phyloP scores from a whole-genome alignment of 92 coral and sea anemone genomes.

The Isaurus tuberculatus region DNA sequence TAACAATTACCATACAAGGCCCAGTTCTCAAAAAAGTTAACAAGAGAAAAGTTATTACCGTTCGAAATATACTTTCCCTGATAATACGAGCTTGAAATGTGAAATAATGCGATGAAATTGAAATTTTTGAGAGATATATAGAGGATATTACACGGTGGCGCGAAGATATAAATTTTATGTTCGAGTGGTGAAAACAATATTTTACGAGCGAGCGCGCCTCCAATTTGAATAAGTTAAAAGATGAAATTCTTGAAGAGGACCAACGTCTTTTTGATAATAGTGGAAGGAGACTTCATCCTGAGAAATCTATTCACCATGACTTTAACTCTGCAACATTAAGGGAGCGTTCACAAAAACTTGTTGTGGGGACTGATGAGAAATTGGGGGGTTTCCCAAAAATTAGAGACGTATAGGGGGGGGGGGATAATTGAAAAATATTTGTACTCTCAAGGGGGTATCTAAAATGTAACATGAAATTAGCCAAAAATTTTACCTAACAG shows the following conservation, averaged over 20 bases:
- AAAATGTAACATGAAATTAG: not conserved
- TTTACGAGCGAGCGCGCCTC: too few relatives aligned
- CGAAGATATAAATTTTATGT: too few relatives aligned
- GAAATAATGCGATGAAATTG: too few relatives aligned
- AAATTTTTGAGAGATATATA: too few relatives aligned
- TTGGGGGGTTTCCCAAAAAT: not conserved
- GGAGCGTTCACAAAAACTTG: slow-evolving; percentile 1
- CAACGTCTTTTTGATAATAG: slow-evolving; percentile 34
- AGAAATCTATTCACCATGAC: slow-evolving; percentile 45
- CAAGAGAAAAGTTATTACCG: too few relatives aligned
- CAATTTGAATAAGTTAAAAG: slow-evolving; percentile 28
- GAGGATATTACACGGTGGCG: too few relatives aligned
- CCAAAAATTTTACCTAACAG: not conserved
- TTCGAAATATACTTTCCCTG: too few relatives aligned
- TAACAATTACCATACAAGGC: too few relatives aligned
- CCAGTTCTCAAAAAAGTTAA: too few relatives aligned
- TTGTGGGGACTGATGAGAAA: too few relatives aligned
- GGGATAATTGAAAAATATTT: not conserved
- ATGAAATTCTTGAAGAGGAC: not conserved
- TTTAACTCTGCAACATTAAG: slow-evolving; percentile 40
- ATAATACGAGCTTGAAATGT: too few relatives aligned
- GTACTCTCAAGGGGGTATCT: not conserved
- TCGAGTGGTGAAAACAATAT: too few relatives aligned
- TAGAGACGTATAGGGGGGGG: not conserved
- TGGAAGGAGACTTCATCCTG: slow-evolving; percentile 37